Conservation (phyloP, 2,888 invertebrate species). For the Crepidodera aurea region DNA sequence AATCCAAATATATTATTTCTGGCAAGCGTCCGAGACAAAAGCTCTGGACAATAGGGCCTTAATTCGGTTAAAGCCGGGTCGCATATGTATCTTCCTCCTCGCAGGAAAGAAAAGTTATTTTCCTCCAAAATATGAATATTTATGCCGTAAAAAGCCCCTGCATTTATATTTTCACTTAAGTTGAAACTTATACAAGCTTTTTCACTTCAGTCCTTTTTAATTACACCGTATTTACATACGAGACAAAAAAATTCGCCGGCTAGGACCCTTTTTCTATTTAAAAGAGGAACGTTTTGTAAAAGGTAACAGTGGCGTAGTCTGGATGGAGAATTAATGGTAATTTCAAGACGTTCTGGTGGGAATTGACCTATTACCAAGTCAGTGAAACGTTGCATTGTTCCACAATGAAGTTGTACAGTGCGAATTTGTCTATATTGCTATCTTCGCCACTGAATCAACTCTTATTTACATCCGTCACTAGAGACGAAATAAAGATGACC, state of each 20-base stretch:
- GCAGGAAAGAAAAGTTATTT: conserved; percentile 43
- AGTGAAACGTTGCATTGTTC: too few relatives aligned
- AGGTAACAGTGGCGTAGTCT: neutral
- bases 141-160: conserved; percentile 50
- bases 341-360: too few relatives aligned
- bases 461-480: too few relatives aligned
- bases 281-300: conserved; percentile 3
- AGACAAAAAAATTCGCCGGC: conserved; percentile 34
- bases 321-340: too few relatives aligned
- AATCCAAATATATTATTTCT: neutral
- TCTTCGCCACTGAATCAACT: too few relatives aligned
- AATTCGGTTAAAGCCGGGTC: conserved; percentile 28
- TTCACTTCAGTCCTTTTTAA: conserved; percentile 58
- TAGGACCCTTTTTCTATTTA: conserved; percentile 22
- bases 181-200: conserved; percentile 58
- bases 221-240: conserved; percentile 51
- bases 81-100: conserved; percentile 37
- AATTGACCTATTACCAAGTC: too few relatives aligned
- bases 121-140: conserved; percentile 54
- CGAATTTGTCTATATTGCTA: too few relatives aligned
- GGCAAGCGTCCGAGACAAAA: conserved; percentile 10
- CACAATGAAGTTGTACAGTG: too few relatives aligned
- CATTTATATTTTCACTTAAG: conserved; percentile 58
- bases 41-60: conserved; percentile 28
- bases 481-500: too few relatives aligned